Base-by-base conservation (phyloP, 2,113 vertebrate genomes). In the Ceuthmochares aereus region DNA sequence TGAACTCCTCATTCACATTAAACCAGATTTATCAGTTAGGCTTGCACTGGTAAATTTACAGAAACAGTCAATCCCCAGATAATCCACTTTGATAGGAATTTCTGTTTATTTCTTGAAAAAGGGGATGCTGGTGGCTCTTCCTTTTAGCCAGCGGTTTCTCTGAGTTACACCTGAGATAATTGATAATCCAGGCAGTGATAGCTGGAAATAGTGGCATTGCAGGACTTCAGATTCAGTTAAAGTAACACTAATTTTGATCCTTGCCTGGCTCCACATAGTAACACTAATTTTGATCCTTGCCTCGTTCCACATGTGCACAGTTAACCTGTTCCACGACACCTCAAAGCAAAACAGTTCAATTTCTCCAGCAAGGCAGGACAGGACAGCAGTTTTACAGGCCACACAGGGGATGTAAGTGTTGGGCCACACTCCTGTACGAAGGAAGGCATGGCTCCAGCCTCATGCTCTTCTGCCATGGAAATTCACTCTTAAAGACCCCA, bases 401-500 rank as follows among this genome's bases (percentile, higher is more conserved):
- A 20, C 8, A 4, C 1, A 1, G 17, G 7, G 26, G 7, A 4
- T 89, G 3, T 19, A 40, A 78, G 15, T 21, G n/a, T 75, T 6
- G 19, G 45, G 26, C 49, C 29, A 5, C 0, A 0, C 29, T 75
- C n/a, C 30, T 51, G 1, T 2, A 14, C 23, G 40, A 77, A 27
- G 56, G 4, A 4, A 80, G 19, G 13, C 18, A 27, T 3, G 10
- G 26, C n/a, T 74, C 51, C 68, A 84, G 58, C 26, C 23, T 23
- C 5, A 7, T n/a, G 40, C 68, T 47, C 25, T 66, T 47, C 47
- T 64, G 32, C 17, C 17, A 5, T 5, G 34, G n/a, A 78, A 84
- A 89, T 26, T 52, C 29, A 63, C 2, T 40, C 47, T 70, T 59
- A 63, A 89, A 81, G 18, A 4, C 22, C 26, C 9, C 0, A 0